Base-by-base conservation (phyloP, 2,113 vertebrate species). In the Scomber japonicus region DNA sequence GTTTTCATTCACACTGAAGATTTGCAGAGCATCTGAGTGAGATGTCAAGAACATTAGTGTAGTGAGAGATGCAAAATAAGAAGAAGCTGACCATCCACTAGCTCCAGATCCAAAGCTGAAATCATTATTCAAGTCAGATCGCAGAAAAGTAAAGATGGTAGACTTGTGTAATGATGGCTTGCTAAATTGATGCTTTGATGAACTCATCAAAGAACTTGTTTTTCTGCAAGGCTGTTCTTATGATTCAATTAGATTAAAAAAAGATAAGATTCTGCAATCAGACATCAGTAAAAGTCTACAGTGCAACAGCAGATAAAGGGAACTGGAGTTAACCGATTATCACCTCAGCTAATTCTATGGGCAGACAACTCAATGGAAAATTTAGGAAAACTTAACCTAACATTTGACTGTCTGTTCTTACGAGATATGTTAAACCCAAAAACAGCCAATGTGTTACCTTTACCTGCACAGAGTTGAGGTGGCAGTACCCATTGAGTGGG, bases 391-490 rank as follows among this genome's bases (percentile, higher is more conserved):
- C 53, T 44, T 66, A 11, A 56, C 49, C 24, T 14, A 65, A 74
- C 17, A 21, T 44, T 71, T 63, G 11, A 31, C 16, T 50, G 71
- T 66, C 17, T 35, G 21, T 48, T 12, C 40, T 48, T 7, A 60
- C 12, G 13, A 44, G 35, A 9, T 40, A 55, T 30, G 24, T 13
- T 44, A 16, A 31, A 21, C 15, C 17, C 40, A 51, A n/a, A 12
- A 40, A 40, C 2, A 61, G 31, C 12, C 66, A 16, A 8, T 17
- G 35, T 15, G 46, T 19, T 61, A 48, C 8, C 19, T 57, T 59
- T 95, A 99, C 97, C 97, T 99, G 98, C 82, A 99, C 97, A 75
- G 98, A 99, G 95, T 99, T 99, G 94, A 99, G 97, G 94, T 97
- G 98, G 88, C 98, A 99, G 94, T 99, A 99, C 68, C 98, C 98